These are phyloP conservation scores for Macaria liturata DNA, from an alignment of 2,888 invertebrate genomes.

Conservation along the genomic window DNA sequence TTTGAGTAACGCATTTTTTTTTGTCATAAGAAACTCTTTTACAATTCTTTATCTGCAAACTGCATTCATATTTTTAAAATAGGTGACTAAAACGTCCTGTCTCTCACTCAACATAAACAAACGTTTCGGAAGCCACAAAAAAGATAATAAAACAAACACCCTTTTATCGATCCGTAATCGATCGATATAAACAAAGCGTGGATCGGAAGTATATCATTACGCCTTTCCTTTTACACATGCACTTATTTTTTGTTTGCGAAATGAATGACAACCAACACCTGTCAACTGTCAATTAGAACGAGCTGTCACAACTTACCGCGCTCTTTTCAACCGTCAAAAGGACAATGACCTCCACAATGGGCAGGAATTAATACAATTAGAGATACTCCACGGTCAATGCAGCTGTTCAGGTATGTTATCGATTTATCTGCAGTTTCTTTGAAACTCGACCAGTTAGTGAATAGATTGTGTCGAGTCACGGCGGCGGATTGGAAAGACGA, in stretches of 20 bases:
- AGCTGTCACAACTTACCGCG: conserved; percentile 48
- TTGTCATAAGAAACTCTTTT: too few relatives aligned
- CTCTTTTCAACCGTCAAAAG: conserved; percentile 34
- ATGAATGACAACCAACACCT: conserved; percentile 45
- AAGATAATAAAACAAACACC: conserved; percentile 31
- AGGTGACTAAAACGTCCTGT: conserved; percentile 32
- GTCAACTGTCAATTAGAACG: conserved; percentile 49
- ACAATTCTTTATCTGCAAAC: too few relatives aligned
- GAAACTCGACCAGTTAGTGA: conserved; percentile 28
- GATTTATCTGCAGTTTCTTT: conserved; percentile 29
- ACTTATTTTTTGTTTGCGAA: conserved; percentile 25
- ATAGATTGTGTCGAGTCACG: conserved; percentile 45
- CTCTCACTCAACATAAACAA: conserved; percentile 28
- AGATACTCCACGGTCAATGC: conserved; percentile 43
- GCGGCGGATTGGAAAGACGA: conserved; percentile 28
- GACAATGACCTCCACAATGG: conserved; percentile 44
- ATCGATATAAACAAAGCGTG: conserved; percentile 53
- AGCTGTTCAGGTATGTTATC: conserved; percentile 43
- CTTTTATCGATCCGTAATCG: conserved; percentile 36
- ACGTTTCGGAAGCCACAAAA: conserved; percentile 33
- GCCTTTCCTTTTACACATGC: conserved; percentile 16
- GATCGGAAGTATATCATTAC: conserved; percentile 47
- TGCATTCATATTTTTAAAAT: too few relatives aligned
- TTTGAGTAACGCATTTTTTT: too few relatives aligned
- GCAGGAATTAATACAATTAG: conserved; percentile 46